Evolutionary conservation across 2,797 vertebrate species (phyloP).

Genomic region (Acropternis orthonyx): DNA sequence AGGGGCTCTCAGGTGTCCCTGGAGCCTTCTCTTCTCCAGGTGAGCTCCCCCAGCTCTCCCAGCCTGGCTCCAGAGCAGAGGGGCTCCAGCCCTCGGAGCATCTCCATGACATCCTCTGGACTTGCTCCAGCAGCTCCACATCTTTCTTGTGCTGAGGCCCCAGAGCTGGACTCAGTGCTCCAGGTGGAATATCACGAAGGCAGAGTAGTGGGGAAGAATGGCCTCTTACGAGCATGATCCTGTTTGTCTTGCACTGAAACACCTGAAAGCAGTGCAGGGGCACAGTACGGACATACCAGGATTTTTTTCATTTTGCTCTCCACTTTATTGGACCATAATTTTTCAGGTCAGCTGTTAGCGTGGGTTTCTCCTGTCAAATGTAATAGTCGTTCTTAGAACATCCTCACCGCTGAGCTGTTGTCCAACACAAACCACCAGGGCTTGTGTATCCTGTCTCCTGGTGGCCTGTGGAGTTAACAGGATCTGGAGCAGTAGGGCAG

Average conservation of each 20-base stretch:
- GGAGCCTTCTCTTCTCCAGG: background rate
- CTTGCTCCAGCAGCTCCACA: background rate
- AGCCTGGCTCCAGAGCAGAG: background rate
- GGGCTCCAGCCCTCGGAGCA: background rate
- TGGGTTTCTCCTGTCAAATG: background rate
- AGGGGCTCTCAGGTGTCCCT: background rate
- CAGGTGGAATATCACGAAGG: background rate
- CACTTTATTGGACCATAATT: background rate
- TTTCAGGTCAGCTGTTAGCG: background rate
- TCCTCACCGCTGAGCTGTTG: background rate
- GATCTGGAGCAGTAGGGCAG: background rate
- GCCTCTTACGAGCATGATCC: fast-evolving
- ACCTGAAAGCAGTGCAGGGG: background rate
- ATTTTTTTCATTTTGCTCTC: background rate
- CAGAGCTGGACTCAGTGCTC: background rate
- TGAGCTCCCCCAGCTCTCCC: too few species aligned
- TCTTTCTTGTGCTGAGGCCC: background rate
- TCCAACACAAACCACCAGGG: background rate
- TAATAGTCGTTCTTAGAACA: background rate
- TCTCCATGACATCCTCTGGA: background rate
- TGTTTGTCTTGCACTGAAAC: background rate
- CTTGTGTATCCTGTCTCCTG: background rate
- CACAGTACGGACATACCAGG: background rate
- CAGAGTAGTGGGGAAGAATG: background rate
- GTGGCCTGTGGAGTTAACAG: background rate